Evolutionary conservation across 2,888 invertebrate species (phyloP), one percentile per base, ranked within the genome.

Genomic region (Trypoxylon attenuatum): DNA sequence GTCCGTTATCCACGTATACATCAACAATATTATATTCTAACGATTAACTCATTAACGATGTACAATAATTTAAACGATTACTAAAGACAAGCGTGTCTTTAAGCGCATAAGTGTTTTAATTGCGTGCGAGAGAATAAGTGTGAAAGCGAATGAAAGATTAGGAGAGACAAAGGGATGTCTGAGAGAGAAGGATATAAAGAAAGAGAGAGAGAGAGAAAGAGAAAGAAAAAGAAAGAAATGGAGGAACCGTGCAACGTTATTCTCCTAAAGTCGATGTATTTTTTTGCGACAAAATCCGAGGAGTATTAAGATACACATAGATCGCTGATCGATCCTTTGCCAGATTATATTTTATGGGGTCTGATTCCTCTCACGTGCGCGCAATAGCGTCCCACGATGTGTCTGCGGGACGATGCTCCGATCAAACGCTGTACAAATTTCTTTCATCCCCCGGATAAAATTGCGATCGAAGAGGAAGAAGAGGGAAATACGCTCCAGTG

Each of bases 1-100:
- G n/a, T n/a, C n/a, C n/a, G n/a, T n/a, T n/a, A 71, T 75, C 71
- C 72, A 76, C 71, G 77, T 78, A 76, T 83, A 78, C 77, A 82
- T 82, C 77, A 81, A 76, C 71, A 80, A 81, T 80, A 84, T 81
- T 80, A 81, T 85, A 85, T 82, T 83, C 76, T 84, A 84, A 83
- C 76, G 76, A 82, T 83, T 82, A 82, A n/a, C 77, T 82, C 81
- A 80, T 77, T 76, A 83, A 76, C 81, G 80, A 80, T 82, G 81
- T 83, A 82, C 79, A 82, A 81, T 84, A 84, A 84, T 82, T 82
- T 82, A 82, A 83, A 82, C 71, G 72, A 80, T 71, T 71, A 77
- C 78, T 80, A 67, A 79, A 72, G 43, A 52, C 5, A 53, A 55
- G 54, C 25, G 58, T 64, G 76, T 79, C 74, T 71, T 76, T 78